These are phyloP conservation scores for Dicrurus megarhynchus DNA, from an alignment of 2,113 vertebrate species.

Conservation along the genomic window DNA sequence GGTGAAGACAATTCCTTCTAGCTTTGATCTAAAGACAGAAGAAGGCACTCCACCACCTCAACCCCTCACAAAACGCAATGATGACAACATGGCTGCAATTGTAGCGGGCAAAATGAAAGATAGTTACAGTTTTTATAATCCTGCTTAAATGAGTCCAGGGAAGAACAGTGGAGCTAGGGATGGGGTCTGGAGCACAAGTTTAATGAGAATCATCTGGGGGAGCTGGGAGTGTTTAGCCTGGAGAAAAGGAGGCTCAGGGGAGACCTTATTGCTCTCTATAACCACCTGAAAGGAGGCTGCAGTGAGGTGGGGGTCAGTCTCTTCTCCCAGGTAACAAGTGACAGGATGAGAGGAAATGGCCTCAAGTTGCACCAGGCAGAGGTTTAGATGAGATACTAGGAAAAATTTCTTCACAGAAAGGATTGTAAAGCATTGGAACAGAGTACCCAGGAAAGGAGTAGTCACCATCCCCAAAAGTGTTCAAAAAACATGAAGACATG, in stretches of 20 bases:
- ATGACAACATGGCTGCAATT: background rate
- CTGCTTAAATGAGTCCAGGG: background rate
- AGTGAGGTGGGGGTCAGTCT: background rate
- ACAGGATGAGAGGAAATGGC: background rate
- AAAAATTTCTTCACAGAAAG: background rate
- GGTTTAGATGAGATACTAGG: background rate
- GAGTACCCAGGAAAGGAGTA: background rate
- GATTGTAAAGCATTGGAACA: background rate
- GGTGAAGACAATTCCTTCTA: background rate
- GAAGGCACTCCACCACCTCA: accelerated
- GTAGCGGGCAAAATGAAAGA: background rate
- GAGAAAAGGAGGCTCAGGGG: background rate
- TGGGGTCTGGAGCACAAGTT: background rate
- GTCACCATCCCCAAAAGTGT: background rate
- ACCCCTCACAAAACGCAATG: background rate
- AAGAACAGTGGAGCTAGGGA: background rate
- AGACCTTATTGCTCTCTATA: no score
- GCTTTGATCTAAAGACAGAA: background rate
- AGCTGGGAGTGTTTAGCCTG: no score
- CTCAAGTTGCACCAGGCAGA: background rate
- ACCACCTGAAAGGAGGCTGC: background rate
- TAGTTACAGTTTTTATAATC: accelerated
- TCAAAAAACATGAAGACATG: background rate
- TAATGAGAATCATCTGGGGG: background rate
- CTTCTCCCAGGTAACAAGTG: background rate